These are phyloP conservation scores for Conus ventricosus DNA, from an alignment of 1,140 invertebrate genomes.

Conservation along the genomic window DNA sequence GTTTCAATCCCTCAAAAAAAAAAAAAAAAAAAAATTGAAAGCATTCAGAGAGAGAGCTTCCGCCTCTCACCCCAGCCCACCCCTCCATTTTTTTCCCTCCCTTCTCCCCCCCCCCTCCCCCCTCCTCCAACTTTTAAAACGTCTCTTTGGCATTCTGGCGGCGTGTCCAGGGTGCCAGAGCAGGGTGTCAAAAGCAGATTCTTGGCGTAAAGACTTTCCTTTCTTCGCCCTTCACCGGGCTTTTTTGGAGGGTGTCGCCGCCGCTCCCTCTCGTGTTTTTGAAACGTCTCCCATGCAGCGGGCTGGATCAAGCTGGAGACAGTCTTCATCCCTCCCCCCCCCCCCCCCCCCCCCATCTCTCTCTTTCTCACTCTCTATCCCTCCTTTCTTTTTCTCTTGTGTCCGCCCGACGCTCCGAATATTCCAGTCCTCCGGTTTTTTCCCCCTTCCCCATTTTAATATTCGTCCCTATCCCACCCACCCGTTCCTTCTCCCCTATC, in stretches of 20 bases:
- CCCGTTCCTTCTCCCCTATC: no score
- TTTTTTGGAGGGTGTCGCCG: neutral
- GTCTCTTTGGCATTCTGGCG: neutral
- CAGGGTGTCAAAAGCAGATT: conserved; percentile 1
- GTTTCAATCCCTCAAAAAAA: no score
- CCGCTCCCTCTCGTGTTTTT: neutral
- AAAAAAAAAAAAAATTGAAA: no score
- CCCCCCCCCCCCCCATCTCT: neutral
- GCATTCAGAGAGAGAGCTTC: no score
- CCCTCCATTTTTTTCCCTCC: no score
- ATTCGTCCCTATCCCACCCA: no score
- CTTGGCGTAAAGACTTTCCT: neutral
- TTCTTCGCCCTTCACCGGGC: neutral
- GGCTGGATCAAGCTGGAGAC: neutral
- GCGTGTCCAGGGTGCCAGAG: neutral
- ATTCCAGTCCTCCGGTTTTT: neutral
- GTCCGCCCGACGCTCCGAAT: neutral
- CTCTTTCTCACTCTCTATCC: conserved; percentile 33
- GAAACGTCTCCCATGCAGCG: neutral
- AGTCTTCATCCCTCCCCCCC: neutral
- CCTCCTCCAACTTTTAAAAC: neutral
- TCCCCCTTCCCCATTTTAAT: neutral
- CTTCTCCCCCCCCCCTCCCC: neutral
- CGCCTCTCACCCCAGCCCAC: no score
- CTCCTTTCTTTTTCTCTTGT: neutral